Percentiles rank a stretch among this genome's conserved stretches.
These are phyloP conservation scores for Xylophagus ater DNA, from an alignment of 2,888 invertebrate species.

Conservation along the genomic window DNA sequence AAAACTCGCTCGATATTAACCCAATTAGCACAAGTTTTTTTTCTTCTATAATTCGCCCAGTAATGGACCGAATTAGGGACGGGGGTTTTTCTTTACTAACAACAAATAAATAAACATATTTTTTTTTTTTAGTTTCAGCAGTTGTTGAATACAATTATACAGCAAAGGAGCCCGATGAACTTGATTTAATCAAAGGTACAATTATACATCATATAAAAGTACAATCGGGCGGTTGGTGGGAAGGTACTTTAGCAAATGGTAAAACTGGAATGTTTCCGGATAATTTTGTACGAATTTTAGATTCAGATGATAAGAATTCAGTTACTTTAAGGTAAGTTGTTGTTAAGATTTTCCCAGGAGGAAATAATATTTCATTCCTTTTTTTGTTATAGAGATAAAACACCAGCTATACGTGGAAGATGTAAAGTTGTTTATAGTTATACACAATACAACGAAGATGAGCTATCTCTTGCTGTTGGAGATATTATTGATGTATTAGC, in stretches of 20 bases:
- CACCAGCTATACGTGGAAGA: constrained; percentile 45
- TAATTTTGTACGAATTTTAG: constrained; percentile 70
- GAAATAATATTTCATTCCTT: constrained; percentile 1
- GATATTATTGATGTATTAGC: constrained; percentile 83
- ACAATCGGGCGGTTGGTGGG: constrained; percentile 82
- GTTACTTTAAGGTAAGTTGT: constrained; percentile 38
- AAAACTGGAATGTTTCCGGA: constrained; percentile 85
- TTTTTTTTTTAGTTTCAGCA: constrained; percentile 53
- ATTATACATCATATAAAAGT: constrained; percentile 68
- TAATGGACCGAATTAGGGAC: no score
- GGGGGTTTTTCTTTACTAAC: no score
- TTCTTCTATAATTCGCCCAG: no score
- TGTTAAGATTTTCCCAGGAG: neutral
- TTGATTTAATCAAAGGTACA: constrained; percentile 73
- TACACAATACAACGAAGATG: constrained; percentile 87
- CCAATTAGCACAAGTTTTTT: no score
- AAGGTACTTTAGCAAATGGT: constrained; percentile 67
- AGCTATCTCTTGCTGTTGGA: constrained; percentile 74
- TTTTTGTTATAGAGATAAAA: constrained; percentile 37
- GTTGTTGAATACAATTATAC: constrained; percentile 78
- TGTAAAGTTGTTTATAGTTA: constrained; percentile 85
- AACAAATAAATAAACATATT: no score
- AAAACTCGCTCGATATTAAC: no score
- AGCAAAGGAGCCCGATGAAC: constrained; percentile 76
- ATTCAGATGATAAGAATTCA: constrained; percentile 29